Evolutionary conservation across 2,888 invertebrate species (phyloP), one percentile per base, ranked within the genome.

Genomic region (Notodromas monacha): DNA sequence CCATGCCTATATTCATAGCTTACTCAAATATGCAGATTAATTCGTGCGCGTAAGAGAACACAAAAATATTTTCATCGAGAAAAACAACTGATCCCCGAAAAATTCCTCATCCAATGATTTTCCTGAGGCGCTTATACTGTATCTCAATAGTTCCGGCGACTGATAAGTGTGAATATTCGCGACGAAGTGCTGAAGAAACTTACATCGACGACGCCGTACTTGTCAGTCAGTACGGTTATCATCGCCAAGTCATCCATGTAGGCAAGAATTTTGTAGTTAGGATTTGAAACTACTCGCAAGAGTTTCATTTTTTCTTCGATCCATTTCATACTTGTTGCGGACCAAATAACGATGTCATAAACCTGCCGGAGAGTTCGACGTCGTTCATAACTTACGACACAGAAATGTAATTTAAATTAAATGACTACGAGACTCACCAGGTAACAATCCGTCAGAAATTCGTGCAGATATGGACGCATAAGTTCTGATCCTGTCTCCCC

Each of bases 281-380:
- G 57, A 47, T 84, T 66, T 3, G 58, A 59, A 1, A 68, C 58
- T 0, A 89, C 81, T 0, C 84, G 84, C 0, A 92, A 54, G 28
- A 86, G 52, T 35, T 69, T 65, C 84, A 92, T 84, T 51, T 89
- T 89, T 43, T 84, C 81, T 41, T 84, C 74, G 28, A 92, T 86
- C 86, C 86, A 89, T 43, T 77, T 81, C 84, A 89, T 86, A 36
- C 74, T 73, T 0, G 89, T 89, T 0, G 89, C 89, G 3, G 89
- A 89, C 89, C 89, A 92, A 38, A 92, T 86, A 1, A 77, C 84
- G 38, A 89, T 86, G 43, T 89, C 89, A 41, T 86, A 89, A 50
- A 79, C 57, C 45, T 50, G 35, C 2, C 38, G 35, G 28, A 21
- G 31, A 15, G 8, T 27, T 10, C n/a, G 13, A 29, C 26, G 4